Percentiles rank a stretch among this genome's conserved stretches.
phyloP scores from a whole-genome alignment of 1,140 invertebrate species.

The Delia radicum region DNA sequence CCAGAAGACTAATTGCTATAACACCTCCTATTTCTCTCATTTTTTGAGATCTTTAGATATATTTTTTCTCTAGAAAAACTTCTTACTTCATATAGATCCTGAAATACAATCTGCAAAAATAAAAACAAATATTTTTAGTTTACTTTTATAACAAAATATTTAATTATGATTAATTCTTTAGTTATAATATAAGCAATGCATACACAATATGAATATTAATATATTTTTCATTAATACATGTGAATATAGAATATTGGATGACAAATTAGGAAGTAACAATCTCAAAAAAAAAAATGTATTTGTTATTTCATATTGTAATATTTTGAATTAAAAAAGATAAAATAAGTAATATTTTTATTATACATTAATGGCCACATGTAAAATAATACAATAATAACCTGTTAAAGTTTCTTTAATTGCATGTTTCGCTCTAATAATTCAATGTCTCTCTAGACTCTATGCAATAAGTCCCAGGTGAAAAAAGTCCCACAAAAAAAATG shows the following conservation, averaged over 20 bases:
- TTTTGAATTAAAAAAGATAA: not conserved
- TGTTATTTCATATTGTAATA: no score
- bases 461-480: no score
- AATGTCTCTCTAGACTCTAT: no score
- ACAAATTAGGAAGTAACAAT: conserved; percentile 43
- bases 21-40: not conserved
- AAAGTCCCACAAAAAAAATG: no score
- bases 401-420: no score
- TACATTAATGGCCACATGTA: no score
- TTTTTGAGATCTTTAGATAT: not conserved
- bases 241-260: conserved; percentile 32
- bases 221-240: not conserved
- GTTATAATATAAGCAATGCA: conserved; percentile 28
- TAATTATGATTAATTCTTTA: conserved; percentile 24
- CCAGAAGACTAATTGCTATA: conserved; percentile 35
- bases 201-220: conserved; percentile 34
- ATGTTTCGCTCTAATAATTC: no score
- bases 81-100: not conserved
- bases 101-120: no score
- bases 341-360: no score
- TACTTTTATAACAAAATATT: not conserved
- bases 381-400: no score
- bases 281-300: not conserved
- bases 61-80: no score
- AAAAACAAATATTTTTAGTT: no score